Evolutionary conservation across 2,113 vertebrate species (phyloP).

Genomic region (Brienomyrus brachyistius): DNA sequence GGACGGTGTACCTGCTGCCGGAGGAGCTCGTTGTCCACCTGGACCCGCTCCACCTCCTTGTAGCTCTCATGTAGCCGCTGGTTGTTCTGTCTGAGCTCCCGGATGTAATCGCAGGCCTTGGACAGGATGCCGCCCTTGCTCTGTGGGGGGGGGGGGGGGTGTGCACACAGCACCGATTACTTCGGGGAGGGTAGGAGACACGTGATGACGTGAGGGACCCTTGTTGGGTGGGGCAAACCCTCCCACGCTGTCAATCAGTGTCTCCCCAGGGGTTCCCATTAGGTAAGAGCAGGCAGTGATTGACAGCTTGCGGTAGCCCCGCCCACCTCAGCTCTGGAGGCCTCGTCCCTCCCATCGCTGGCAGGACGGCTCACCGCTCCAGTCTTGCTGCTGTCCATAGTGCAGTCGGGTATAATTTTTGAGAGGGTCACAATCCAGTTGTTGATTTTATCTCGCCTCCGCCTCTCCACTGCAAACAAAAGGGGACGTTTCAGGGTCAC

Average conservation of each 20-base stretch:
- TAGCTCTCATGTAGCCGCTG: constrained; percentile 78
- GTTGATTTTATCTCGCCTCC: constrained; percentile 88
- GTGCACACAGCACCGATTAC: neutral
- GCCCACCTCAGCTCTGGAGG: neutral
- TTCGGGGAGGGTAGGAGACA: neutral
- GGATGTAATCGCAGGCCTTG: constrained; percentile 86
- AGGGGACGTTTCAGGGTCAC: neutral
- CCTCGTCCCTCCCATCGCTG: neutral
- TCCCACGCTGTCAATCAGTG: neutral
- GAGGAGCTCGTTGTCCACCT: constrained; percentile 80
- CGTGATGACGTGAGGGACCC: neutral
- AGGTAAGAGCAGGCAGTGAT: neutral
- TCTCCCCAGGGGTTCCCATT: neutral
- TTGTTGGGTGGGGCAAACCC: neutral
- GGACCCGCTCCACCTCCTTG: constrained; percentile 76
- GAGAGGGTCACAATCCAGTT: constrained; percentile 90
- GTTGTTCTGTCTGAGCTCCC: constrained; percentile 78
- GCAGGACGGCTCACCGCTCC: constrained; percentile 65
- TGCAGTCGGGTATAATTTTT: constrained; percentile 88
- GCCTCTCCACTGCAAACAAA: constrained; percentile 69
- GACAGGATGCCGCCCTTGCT: constrained; percentile 90
- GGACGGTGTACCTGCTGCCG: constrained; percentile 69
- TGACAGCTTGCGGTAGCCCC: neutral
- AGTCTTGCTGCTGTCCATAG: constrained; percentile 76
- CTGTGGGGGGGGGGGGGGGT: constrained; percentile 39